Conservation (phyloP, 2,113 vertebrate genomes). For the Shinisaurus crocodilurus region DNA sequence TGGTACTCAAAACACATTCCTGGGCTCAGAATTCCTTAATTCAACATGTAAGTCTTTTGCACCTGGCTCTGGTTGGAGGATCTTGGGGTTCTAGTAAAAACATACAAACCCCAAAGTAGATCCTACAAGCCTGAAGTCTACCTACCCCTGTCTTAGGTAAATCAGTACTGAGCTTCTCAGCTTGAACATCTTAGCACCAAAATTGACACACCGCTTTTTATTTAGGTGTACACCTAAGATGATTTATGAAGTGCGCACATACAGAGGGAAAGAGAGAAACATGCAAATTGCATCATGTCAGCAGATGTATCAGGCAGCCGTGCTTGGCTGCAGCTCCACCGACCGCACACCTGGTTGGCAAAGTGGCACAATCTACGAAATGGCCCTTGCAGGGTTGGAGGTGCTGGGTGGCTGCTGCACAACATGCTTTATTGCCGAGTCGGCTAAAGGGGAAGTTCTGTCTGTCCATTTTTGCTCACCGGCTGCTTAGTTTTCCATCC, state of each 20-base stretch:
- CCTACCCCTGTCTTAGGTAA: neutral
- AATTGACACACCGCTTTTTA: neutral
- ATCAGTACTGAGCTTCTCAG: neutral
- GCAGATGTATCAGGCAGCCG: no score
- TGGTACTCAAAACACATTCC: no score
- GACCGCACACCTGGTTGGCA: neutral
- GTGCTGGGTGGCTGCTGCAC: neutral
- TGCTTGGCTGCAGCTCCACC: neutral
- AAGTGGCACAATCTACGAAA: neutral
- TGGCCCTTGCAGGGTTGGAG: neutral
- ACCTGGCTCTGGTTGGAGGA: no score
- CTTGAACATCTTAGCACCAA: neutral
- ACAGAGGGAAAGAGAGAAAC: neutral
- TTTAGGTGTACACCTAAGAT: neutral
- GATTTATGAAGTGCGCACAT: neutral
- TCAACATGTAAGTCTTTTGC: no score
- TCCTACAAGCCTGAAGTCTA: neutral
- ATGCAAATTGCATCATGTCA: neutral
- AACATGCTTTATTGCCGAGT: fast-evolving
- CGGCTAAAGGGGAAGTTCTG: neutral
- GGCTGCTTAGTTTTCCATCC: neutral
- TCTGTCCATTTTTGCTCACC: neutral
- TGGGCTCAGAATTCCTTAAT: no score
- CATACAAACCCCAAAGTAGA: neutral
- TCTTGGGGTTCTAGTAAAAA: no score